Conservation (phyloP, 2,113 vertebrate genomes). For the Xyrauchen texanus region DNA sequence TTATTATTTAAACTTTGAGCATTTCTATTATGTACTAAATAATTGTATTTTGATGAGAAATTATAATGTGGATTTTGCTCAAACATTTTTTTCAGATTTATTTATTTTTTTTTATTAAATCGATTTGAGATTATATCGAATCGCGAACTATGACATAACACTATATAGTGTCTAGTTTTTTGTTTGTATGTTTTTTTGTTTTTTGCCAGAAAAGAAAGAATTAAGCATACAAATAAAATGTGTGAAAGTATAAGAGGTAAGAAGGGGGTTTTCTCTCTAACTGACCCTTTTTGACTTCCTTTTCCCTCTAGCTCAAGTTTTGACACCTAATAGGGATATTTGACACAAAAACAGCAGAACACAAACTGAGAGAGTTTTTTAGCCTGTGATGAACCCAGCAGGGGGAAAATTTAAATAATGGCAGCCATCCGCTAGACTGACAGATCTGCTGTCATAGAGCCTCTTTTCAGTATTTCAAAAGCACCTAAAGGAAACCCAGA, state of each 20-base stretch:
- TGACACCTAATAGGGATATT: constrained; percentile 42
- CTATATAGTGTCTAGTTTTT: neutral
- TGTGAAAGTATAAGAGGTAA: neutral
- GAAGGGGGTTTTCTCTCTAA: neutral
- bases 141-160: no score
- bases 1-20: no score
- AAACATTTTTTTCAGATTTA: no score
- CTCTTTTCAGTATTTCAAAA: constrained; percentile 39
- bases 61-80: no score
- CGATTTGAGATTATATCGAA: no score
- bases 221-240: neutral
- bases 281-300: neutral
- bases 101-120: no score
- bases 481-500: neutral
- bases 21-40: no score
- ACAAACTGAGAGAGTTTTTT: constrained; percentile 37
- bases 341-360: constrained; percentile 25
- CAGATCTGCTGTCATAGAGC: constrained; percentile 49
- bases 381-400: constrained; percentile 33
- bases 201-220: neutral
- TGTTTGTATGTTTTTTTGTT: neutral
- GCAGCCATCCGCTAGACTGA: constrained; percentile 47
- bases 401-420: constrained; percentile 43
- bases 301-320: constrained; percentile 34
- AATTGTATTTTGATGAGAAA: no score